These are phyloP conservation scores for Xenus cinereus DNA, from an alignment of 2,113 vertebrate genomes.

Conservation along the genomic window DNA sequence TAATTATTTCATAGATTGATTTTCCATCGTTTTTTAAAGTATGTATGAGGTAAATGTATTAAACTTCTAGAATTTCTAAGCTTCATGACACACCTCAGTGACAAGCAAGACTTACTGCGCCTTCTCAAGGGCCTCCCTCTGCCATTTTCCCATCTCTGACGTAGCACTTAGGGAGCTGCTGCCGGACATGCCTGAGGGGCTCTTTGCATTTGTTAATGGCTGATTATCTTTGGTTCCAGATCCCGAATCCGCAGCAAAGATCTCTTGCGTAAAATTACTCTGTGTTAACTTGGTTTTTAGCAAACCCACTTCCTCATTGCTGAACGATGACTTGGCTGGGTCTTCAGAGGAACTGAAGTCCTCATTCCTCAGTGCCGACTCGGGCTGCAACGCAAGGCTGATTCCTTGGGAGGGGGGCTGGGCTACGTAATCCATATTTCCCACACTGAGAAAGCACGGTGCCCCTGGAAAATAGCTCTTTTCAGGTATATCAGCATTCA, in stretches of 20 bases:
- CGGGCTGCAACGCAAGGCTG: not conserved
- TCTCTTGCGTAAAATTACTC: slow-evolving; percentile 8
- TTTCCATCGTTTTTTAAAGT: not conserved
- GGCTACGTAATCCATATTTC: not conserved
- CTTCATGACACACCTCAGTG: not conserved
- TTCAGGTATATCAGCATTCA: not conserved
- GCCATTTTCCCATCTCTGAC: not conserved
- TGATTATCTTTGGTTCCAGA: not conserved
- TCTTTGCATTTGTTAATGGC: not conserved
- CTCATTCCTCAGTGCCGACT: not conserved
- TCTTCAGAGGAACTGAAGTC: slow-evolving; percentile 1
- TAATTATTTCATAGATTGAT: not conserved
- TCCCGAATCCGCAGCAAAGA: not conserved
- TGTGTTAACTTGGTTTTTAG: slow-evolving; percentile 24
- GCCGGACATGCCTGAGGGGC: not conserved
- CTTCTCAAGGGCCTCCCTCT: slow-evolving; percentile 51
- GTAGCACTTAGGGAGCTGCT: not conserved
- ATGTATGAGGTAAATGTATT: not conserved
- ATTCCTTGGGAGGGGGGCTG: not conserved
- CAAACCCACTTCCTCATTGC: not conserved
- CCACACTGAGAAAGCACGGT: not conserved
- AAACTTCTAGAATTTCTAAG: not conserved
- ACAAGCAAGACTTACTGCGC: slow-evolving; percentile 71
- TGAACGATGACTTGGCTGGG: not conserved
- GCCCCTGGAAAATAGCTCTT: not conserved